phyloP scores from a whole-genome alignment of 2,797 vertebrate genomes.

The Megaceryle alcyon region DNA sequence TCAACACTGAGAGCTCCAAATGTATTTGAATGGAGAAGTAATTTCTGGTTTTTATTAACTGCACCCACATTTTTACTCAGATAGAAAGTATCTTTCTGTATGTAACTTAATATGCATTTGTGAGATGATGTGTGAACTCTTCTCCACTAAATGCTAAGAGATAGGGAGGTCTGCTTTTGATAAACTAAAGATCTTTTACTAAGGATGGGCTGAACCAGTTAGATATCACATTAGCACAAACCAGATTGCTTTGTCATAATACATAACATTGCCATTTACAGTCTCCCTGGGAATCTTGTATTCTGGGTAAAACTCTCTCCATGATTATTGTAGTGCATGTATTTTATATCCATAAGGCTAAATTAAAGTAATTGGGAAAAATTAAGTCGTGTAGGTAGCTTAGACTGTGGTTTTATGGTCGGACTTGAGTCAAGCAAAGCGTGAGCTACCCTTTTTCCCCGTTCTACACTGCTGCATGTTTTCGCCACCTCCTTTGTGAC shows the following conservation, averaged over 20 bases:
- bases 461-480: not conserved
- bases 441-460: not conserved
- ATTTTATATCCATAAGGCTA: not conserved
- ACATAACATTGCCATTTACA: not conserved
- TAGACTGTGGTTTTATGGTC: not conserved
- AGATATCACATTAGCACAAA: not conserved
- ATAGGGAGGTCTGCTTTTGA: not conserved
- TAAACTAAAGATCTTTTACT: not conserved
- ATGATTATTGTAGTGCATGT: not conserved
- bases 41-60: not conserved
- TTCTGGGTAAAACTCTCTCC: not conserved
- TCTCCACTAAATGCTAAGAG: not conserved
- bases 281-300: not conserved
- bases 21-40: not conserved
- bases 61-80: not conserved
- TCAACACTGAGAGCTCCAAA: not conserved
- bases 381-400: not conserved
- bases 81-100: not conserved
- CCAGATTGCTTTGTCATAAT: not conserved
- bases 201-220: not conserved
- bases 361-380: not conserved
- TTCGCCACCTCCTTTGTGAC: slow-evolving; percentile 42
- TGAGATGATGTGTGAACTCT: not conserved
- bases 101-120: not conserved
- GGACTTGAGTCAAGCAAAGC: not conserved